Base-by-base conservation (phyloP, 2,797 vertebrate genomes). In the Mycteria americana region DNA sequence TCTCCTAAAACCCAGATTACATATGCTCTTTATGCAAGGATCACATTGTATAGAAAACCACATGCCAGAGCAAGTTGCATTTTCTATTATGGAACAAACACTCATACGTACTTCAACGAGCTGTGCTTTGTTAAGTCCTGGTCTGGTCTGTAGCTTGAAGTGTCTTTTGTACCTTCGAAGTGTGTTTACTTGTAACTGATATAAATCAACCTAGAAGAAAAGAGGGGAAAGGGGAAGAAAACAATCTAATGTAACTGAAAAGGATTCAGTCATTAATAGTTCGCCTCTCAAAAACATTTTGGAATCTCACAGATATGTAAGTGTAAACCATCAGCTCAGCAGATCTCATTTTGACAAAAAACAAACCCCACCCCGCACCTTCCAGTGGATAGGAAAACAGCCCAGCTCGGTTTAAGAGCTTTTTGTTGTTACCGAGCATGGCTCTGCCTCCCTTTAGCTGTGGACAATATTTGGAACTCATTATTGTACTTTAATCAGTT, bases 81-180 rank as follows among this genome's bases (percentile, higher is more conserved):
- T 89, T 88, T 83, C 68, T 89, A 39, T 89, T 93, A 94, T 4
- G 51, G 59, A 92, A 95, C 57, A 79, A 94, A 95, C 92, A 93
- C 37, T 95, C 88, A 89, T 94, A 97, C 94, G 14, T 98, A 98
- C 98, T 98, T 98, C 98, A 93, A 98, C 98, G 83, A 98, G 98
- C 90, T 98, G 98, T 95, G 98, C 98, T 98, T 98, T 98, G 97
- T 98, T 98, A 95, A 98, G 98, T 89, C 98, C 98, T 2, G 98
- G 98, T 97, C 98, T 98, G 91, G 98, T 98, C 97, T 98, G 98
- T 91, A 98, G 97, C 95, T 98, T 98, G 98, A 98, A 98, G 97
- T 98, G 98, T 97, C 98, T 98, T 98, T 98, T 98, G 97, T 98
- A 98, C 95, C 98, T 98, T 97, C 98, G 98, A 96, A 98, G 98